Evolutionary conservation across 2,797 vertebrate species (phyloP), one percentile per base, ranked within the genome.

Genomic region (Poecilia picta): DNA sequence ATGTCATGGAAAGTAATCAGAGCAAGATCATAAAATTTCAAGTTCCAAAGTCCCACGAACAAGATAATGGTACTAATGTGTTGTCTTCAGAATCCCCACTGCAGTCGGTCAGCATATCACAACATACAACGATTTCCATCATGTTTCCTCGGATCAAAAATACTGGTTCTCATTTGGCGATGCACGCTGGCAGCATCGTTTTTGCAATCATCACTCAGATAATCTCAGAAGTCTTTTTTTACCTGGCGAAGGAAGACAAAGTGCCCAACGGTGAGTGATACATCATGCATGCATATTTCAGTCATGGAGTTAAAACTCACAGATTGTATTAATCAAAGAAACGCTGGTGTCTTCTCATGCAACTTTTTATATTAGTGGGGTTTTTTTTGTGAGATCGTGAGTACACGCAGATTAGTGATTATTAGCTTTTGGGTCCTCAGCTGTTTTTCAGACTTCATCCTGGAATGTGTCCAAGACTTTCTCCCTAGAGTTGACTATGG

Each of bases 401-500:
- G 23, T 2, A 80, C 36, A 23, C 62, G 1, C 15, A 76, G 31
- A 78, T 45, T 77, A 74, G 5, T 75, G 1, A 80, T 13, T 1
- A 13, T n/a, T 68, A 20, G 11, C 33, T 66, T 36, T 53, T 77
- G 53, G 15, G 20, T 47, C 51, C 55, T 68, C 81, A 93, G 93
- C 79, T 79, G 15, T 93, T 81, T 92, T 92, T 81, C 76, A 83
- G 80, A 88, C 66, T 53, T 89, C 91, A 2, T 33, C 49, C 47
- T 74, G 80, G 39, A 90, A 93, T 70, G 87, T 91, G 28, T 92
- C 85, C 0, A 78, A 93, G 57, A 89, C 76, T 2, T 91, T 90
- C 46, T 31, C 88, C 39, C 80, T 95, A 74, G 90, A 94, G 49
- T 86, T 93, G 77, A 85, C 90, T 0, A 87, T 94, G 92, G 90